phyloP scores from a whole-genome alignment of 2,888 invertebrate species.

The Ochropleura leucogaster region DNA sequence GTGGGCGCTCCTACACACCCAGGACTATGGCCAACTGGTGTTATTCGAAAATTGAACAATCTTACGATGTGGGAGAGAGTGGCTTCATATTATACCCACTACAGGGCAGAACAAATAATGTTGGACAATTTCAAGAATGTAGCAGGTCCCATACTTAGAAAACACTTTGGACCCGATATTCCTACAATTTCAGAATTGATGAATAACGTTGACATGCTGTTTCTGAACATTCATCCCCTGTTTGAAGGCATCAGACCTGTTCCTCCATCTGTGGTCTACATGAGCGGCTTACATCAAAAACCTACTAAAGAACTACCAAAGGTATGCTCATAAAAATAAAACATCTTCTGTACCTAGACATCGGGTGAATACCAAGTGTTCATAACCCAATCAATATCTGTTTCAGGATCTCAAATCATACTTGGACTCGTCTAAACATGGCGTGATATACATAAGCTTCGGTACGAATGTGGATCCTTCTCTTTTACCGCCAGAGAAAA shows the following conservation, averaged over 20 bases:
- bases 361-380: background rate
- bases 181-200: constrained; percentile 63
- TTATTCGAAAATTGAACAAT: constrained; percentile 61
- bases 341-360: background rate
- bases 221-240: constrained; percentile 69
- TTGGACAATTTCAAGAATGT: background rate
- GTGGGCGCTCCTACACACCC: constrained; percentile 70
- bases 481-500: constrained; percentile 68
- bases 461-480: constrained; percentile 77
- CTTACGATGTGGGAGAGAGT: constrained; percentile 70
- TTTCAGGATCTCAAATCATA: constrained; percentile 75
- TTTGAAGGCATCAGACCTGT: constrained; percentile 70
- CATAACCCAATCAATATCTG: background rate
- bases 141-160: constrained; percentile 30
- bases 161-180: constrained; percentile 60
- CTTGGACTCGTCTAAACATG: constrained; percentile 74
- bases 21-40: constrained; percentile 60
- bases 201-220: constrained; percentile 70
- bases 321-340: constrained; percentile 44
- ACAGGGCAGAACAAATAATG: constrained; percentile 19
- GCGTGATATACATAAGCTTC: constrained; percentile 78
- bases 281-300: constrained; percentile 69
- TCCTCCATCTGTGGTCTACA: constrained; percentile 68
- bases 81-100: constrained; percentile 55
- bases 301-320: constrained; percentile 64